Base-by-base conservation (phyloP, 1,140 invertebrate genomes). In the Caenorhabditis inopinata region DNA sequence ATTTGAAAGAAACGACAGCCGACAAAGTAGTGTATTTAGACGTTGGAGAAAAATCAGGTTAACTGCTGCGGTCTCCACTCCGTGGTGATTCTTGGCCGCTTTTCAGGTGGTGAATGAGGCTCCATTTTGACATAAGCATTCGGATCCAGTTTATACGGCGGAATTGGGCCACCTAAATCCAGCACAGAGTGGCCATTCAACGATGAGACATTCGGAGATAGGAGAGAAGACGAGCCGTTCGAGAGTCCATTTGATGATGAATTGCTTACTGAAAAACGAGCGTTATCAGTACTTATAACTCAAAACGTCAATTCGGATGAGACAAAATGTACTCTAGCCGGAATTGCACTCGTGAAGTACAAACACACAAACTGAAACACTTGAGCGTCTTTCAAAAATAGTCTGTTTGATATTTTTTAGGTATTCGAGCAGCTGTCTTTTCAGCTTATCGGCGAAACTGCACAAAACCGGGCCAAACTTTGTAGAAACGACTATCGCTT, bases 71-170 rank as follows among this genome's bases (percentile, higher is more conserved):
- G 51, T n/a, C 78, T 35, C 78, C 78, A 79, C 18, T 79, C 88
- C 92, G 93, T 49, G 79, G 85, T 83, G 21, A 87, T 78, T 74
- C 85, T 73, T n/a, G 83, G 46, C 47, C 85, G 83, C 74, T 87
- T 87, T 58, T 86, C 85, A 11, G 83, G 82, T 25, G 85, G 85
- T 42, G 85, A 87, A 47, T 87, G 84, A n/a, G 85, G 85, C 74
- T 86, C 85, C 35, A 85, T 29, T 73, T 86, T 86, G 29, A 87
- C 45, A 78, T 86, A 87, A 16, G 77, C 35, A 47, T 78, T 58
- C 6, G 74, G 80, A 23, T 73, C 53, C 21, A 32, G 9, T 27
- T 45, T 46, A 29, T 81, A 49, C 14, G 74, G 74, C 7, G 53
- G 46, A 25, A 51, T 76, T 1, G 74, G 76, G 21, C 76, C 76